These are phyloP conservation scores for Formicarius rufipectus DNA, from an alignment of 2,113 vertebrate species.

Conservation along the genomic window DNA sequence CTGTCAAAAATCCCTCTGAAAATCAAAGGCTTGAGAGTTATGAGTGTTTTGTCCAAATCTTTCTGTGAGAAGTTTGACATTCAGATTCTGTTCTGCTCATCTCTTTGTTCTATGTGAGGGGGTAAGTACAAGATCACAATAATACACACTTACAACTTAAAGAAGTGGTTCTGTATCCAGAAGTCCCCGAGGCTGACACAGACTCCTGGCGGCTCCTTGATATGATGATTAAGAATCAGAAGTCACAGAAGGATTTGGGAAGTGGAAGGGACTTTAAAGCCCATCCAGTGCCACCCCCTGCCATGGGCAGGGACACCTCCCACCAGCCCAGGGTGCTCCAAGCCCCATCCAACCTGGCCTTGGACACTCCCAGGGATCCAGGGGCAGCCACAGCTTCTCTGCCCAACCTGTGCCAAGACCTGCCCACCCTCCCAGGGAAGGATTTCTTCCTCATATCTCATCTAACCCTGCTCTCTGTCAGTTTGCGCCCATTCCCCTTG, in stretches of 20 bases:
- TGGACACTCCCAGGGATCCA: neutral
- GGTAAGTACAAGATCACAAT: neutral
- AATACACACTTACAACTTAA: neutral
- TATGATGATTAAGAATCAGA: neutral
- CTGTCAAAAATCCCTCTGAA: neutral
- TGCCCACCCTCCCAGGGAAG: accelerated
- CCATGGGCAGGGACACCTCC: neutral
- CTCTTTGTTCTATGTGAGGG: neutral
- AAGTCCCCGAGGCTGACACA: neutral
- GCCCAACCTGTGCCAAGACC: neutral
- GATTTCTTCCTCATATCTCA: accelerated
- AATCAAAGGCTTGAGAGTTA: neutral
- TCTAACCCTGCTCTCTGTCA: accelerated
- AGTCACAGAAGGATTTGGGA: neutral
- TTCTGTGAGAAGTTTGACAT: neutral
- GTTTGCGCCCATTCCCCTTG: accelerated
- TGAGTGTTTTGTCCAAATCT: neutral
- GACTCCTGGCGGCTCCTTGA: neutral
- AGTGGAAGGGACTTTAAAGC: accelerated
- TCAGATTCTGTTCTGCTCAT: neutral
- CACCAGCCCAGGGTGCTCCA: accelerated
- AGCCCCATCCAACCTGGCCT: accelerated
- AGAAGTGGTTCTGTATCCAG: neutral
- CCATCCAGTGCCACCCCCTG: neutral
- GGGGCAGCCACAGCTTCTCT: neutral